These are phyloP conservation scores for Diadema setosum DNA, from an alignment of 35 echinoderm and acorn worm species.

Conservation along the genomic window DNA sequence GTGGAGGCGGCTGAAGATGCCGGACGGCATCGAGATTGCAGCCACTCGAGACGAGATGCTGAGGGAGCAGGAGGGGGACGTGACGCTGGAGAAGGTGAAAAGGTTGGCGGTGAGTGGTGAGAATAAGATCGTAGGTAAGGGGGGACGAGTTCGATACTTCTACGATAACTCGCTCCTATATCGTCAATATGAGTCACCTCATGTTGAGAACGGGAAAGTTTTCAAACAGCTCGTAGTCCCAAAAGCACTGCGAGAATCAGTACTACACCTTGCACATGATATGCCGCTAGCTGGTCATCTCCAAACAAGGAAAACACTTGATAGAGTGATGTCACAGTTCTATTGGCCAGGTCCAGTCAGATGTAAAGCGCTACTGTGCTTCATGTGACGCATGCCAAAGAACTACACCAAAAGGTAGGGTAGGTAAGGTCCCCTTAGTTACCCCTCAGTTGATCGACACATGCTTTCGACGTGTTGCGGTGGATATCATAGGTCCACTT, in stretches of 20 bases:
- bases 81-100: background rate
- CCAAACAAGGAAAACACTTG: conserved; percentile 24
- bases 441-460: conserved; percentile 38
- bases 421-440: conserved; percentile 31
- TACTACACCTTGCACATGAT: conserved; percentile 55
- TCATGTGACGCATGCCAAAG: conserved; percentile 41
- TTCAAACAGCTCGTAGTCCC: conserved; percentile 54
- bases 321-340: background rate
- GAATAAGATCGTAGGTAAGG: background rate
- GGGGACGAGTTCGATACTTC: background rate
- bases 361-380: conserved; percentile 22
- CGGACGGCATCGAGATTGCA: background rate
- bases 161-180: background rate
- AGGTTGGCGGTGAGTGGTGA: background rate
- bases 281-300: conserved; percentile 36
- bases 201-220: conserved; percentile 1
- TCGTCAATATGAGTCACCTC: conserved; percentile 5
- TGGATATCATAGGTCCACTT: conserved; percentile 39
- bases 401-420: conserved; percentile 3
- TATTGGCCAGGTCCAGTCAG: conserved; percentile 54
- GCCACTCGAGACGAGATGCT: background rate
- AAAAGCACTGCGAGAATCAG: conserved; percentile 11
- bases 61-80: background rate
- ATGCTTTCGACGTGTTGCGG: conserved; percentile 39
- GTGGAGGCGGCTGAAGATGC: background rate